Evolutionary conservation across 2,113 vertebrate genomes (phyloP), one percentile per base, ranked within the genome.

Genomic region (Oreotrochilus melanogaster): DNA sequence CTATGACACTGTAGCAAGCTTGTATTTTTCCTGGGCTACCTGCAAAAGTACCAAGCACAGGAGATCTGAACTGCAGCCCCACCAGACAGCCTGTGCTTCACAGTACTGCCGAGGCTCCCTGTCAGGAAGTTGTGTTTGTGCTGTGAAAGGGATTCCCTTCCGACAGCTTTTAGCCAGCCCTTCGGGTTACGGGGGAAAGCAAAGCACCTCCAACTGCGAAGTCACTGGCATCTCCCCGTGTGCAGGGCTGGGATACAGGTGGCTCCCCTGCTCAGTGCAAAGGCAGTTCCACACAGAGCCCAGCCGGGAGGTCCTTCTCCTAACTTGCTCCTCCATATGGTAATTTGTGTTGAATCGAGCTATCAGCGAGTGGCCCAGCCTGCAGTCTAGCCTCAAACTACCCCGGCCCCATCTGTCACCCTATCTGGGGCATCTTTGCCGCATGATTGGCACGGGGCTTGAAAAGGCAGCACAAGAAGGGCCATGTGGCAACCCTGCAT

Each of bases 341-440:
- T 64, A 28, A 72, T 78, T 69, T 45, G 53, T 16, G 42, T 58
- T 7, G 66, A 95, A 93, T 6, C 66, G 92, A 94, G 88, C 85
- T 56, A 17, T 50, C 92, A 70, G 43, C 28, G n/a, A 78, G 69
- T 54, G 86, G 94, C 83, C 21, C 47, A 56, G 91, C 96, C 92
- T 82, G 22, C 88, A 54, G 95, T 27, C 92, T 95, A 94, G 80
- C 91, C 95, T 95, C 84, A 60, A 42, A 88, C 89, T 93, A 97
- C 94, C 92, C 94, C 39, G 57, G 88, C 50, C 87, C 98, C 98
- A 98, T 98, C 98, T 98, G 98, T 98, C 97, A 85, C 92, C 70
- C 78, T 94, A 96, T 88, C 93, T 74, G 91, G 97, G 96, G 94
- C 95, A 96, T 92, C 96, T 97, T 90, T 80, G 89, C 72, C 31